phyloP scores from a whole-genome alignment of 2,113 vertebrate species.

The Scolopax mira region DNA sequence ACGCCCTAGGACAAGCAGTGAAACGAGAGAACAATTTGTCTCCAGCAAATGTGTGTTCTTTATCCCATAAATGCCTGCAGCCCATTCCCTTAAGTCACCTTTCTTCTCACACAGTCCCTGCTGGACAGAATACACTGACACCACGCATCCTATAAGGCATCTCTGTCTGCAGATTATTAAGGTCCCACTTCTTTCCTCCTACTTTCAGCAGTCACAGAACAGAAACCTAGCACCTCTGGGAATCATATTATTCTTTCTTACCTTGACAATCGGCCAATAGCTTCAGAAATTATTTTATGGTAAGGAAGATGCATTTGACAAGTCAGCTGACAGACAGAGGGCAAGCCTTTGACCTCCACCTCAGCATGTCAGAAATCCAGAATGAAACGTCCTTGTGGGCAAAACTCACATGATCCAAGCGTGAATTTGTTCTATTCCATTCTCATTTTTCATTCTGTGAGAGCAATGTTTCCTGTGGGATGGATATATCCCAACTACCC shows the following conservation, averaged over 20 bases:
- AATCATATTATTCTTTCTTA: neutral
- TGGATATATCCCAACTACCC: neutral
- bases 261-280: neutral
- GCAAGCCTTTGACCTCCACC: neutral
- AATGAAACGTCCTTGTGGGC: neutral
- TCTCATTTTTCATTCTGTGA: neutral
- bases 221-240: neutral
- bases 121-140: neutral
- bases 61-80: fast-evolving
- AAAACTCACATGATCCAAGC: neutral
- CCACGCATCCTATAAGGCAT: too few species aligned
- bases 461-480: neutral
- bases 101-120: neutral
- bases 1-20: neutral
- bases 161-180: too few species aligned
- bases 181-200: neutral
- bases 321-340: neutral
- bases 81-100: neutral
- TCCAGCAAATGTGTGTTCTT: neutral
- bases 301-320: neutral
- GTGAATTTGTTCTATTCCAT: neutral
- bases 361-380: neutral
- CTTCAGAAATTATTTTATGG: neutral
- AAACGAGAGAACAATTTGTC: neutral
- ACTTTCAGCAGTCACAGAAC: neutral